Conservation (phyloP, 2,888 invertebrate genomes). For the Melanargia galathea region DNA sequence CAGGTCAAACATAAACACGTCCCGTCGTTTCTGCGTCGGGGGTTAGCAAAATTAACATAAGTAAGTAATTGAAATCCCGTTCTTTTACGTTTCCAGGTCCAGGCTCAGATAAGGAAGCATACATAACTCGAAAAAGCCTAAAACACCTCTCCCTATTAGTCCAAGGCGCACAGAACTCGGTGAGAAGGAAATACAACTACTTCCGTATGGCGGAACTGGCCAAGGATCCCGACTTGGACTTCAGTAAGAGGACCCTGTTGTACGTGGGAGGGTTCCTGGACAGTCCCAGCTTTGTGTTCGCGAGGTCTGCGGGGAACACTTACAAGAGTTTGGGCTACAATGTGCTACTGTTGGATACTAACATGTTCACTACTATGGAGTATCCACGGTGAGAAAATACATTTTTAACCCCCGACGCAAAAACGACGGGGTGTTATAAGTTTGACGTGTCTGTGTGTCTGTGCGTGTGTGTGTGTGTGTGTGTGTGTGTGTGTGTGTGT, state of each 20-base stretch:
- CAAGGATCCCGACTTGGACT: conserved; percentile 50
- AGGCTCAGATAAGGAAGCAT: conserved; percentile 50
- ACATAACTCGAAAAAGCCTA: conserved; percentile 55
- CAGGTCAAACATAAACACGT: no score
- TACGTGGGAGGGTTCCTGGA: conserved; percentile 65
- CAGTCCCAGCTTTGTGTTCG: conserved; percentile 51
- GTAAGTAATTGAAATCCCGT: not conserved
- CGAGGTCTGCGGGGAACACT: conserved; percentile 41
- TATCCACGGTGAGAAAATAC: conserved; percentile 59
- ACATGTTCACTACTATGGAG: conserved; percentile 49
- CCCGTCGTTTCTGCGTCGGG: no score
- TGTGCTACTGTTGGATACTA: conserved; percentile 37
- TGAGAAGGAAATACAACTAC: conserved; percentile 55
- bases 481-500: no score
- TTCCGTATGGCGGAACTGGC: conserved; percentile 54
- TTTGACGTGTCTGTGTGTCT: no score
- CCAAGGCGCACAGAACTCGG: conserved; percentile 41
- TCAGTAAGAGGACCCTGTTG: conserved; percentile 55
- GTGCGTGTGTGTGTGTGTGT: no score
- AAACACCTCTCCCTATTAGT: conserved; percentile 53
- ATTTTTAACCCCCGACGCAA: no score
- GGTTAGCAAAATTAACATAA: no score
- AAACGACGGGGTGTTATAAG: no score
- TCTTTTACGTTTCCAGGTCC: conserved; percentile 57
- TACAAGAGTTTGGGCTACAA: conserved; percentile 57